These are phyloP conservation scores for Pyrrhia umbra DNA, from an alignment of 2,888 invertebrate genomes.

Conservation along the genomic window DNA sequence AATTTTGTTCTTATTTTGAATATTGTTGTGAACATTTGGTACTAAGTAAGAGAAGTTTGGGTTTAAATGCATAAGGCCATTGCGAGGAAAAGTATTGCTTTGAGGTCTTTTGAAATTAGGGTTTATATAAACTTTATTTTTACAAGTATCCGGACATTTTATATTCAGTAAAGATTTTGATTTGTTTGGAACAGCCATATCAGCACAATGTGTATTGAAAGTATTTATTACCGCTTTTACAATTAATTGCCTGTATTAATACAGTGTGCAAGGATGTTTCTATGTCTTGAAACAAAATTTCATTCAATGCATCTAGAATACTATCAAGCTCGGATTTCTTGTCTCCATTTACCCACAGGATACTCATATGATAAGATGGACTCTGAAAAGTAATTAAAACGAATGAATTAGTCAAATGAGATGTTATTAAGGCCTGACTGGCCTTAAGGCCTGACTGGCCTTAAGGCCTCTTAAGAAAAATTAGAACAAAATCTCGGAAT, in stretches of 20 bases:
- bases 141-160: slow-evolving; percentile 53
- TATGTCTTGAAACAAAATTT: slow-evolving; percentile 74
- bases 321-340: slow-evolving; percentile 85
- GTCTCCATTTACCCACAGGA: slow-evolving; percentile 95
- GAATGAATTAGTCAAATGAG: too few species aligned
- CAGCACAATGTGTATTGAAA: slow-evolving; percentile 90
- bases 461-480: too few species aligned
- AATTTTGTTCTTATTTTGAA: slow-evolving; percentile 73
- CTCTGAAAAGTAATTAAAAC: slow-evolving; percentile 88
- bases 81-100: slow-evolving; percentile 46
- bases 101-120: slow-evolving; percentile 80
- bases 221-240: slow-evolving; percentile 94
- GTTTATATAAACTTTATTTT: slow-evolving; percentile 82
- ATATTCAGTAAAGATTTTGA: slow-evolving; percentile 51
- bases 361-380: slow-evolving; percentile 95
- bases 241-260: slow-evolving; percentile 89
- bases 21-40: slow-evolving; percentile 45
- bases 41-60: slow-evolving; percentile 74
- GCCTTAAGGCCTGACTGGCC: too few species aligned
- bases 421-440: too few species aligned
- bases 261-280: slow-evolving; percentile 81
- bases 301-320: slow-evolving; percentile 87
- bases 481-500: too few species aligned
- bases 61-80: slow-evolving; percentile 74
- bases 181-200: slow-evolving; percentile 60